phyloP scores from a whole-genome alignment of 2,888 invertebrate species.

The Catocala sponsa region DNA sequence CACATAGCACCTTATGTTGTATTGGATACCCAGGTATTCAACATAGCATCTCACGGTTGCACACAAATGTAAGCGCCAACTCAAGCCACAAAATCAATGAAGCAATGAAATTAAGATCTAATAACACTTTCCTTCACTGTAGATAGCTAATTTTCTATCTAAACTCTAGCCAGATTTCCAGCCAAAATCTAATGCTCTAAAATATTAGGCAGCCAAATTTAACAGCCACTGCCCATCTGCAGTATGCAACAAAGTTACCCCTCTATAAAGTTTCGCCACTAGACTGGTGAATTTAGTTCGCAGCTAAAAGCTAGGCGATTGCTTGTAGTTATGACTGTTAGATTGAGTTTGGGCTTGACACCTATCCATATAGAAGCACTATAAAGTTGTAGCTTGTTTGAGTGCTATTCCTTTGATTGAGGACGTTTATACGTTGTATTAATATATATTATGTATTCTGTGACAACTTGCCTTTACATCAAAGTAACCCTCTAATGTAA shows the following conservation, averaged over 20 bases:
- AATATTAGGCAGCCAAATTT: conserved; percentile 42
- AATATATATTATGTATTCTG: no score
- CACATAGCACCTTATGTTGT: no score
- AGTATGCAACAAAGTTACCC: conserved; percentile 54
- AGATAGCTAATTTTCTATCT: neutral
- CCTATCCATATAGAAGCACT: conserved; percentile 25
- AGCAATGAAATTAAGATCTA: neutral
- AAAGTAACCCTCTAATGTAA: no score
- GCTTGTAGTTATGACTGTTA: conserved; percentile 60
- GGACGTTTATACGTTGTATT: no score
- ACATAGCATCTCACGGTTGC: no score
- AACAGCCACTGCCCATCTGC: conserved; percentile 54
- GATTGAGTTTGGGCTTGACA: conserved; percentile 61
- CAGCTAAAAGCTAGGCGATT: conserved; percentile 58
- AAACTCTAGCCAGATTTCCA: neutral
- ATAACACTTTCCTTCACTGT: neutral
- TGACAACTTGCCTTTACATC: no score
- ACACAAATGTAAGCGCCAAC: no score
- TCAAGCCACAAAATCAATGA: no score
- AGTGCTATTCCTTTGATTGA: conserved; percentile 10
- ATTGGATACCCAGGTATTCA: no score
- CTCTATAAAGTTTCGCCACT: conserved; percentile 48
- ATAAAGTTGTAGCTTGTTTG: conserved; percentile 16
- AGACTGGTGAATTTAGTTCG: conserved; percentile 50
- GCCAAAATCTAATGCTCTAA: conserved; percentile 14